Base-by-base conservation (phyloP, 2,888 invertebrate genomes). In the Teleogryllus oceanicus region DNA sequence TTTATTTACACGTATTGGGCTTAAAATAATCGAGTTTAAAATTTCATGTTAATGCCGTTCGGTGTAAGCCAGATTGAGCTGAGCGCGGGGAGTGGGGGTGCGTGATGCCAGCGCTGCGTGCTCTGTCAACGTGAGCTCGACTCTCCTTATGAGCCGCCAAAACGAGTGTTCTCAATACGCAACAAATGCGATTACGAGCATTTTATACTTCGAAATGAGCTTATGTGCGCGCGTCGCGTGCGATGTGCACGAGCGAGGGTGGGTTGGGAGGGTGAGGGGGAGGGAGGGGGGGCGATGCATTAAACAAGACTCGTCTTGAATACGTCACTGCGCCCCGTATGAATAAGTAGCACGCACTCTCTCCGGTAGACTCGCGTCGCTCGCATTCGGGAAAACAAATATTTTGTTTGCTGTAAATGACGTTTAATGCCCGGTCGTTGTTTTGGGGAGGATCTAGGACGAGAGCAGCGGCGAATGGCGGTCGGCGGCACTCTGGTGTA, bases 1-100 rank as follows among this genome's bases (percentile, higher is more conserved):
- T 62, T 62, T 62, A 62, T 62, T 62, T 62, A 62, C 62, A 62
- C 62, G 62, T 62, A 62, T 62, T 62, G 62, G n/a, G 62, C 62
- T 62, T 62, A 62, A 62, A 62, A 62, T 13, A 16, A 62, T 62
- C 62, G 62, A 62, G 62, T 62, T 62, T 62, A 62, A 62, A 62
- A 62, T 62, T 62, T 62, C 62, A 62, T 62, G 62, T 62, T 62
- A 62, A 62, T 62, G 62, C 62, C 62, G 62, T 62, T 62, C 62
- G n/a, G 62, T 62, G 62, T 62, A 62, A 62, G 62, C 62, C 62
- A 62, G 62, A 62, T 62, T 62, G 62, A 62, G 62, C 62, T 62
- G 13, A 62, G n/a, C n/a, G 62, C 62, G n/a, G 62, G 16, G n/a
- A 12, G 4, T 4, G 62, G 62, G 62, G 12, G 13, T 62, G 62